A percentile compares a stretch with the other conserved stretches of the same genome.
phyloP scores from a whole-genome alignment of 2,888 invertebrate species.

The Aphodius granarius region DNA sequence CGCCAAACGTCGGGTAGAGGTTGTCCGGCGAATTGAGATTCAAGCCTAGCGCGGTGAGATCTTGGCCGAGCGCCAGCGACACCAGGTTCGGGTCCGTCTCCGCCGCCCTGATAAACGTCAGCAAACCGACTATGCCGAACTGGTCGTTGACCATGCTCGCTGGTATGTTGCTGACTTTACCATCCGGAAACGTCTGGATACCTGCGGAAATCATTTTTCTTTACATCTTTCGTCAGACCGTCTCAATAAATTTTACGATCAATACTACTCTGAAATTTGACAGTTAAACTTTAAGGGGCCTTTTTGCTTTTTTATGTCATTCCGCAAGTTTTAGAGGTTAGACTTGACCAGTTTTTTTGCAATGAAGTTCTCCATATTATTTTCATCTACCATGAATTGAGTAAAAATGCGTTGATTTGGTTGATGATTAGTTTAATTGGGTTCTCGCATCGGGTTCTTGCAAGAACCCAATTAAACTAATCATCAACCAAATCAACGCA shows the following conservation, averaged over 20 bases:
- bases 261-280: neutral
- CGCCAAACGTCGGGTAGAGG: slow-evolving; percentile 97
- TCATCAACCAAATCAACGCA: too few species aligned
- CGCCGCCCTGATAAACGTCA: slow-evolving; percentile 97
- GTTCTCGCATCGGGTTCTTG: too few species aligned
- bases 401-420: too few species aligned
- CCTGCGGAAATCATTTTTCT: slow-evolving; percentile 57
- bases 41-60: slow-evolving; percentile 95
- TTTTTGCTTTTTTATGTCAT: too few species aligned
- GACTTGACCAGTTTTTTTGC: too few species aligned
- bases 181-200: slow-evolving; percentile 94
- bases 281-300: too few species aligned
- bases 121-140: slow-evolving; percentile 97
- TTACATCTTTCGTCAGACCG: neutral
- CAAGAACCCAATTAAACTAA: too few species aligned
- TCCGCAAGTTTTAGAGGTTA: too few species aligned
- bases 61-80: slow-evolving; percentile 95
- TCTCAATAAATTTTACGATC: too few species aligned
- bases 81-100: slow-evolving; percentile 97
- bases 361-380: too few species aligned
- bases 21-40: slow-evolving; percentile 98
- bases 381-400: too few species aligned
- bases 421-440: too few species aligned
- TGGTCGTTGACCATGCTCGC: slow-evolving; percentile 99
- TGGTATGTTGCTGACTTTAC: slow-evolving; percentile 98